Percentiles rank a stretch among this genome's conserved stretches.
Conservation (phyloP, 1,140 invertebrate genomes). For the Sipha flava region DNA sequence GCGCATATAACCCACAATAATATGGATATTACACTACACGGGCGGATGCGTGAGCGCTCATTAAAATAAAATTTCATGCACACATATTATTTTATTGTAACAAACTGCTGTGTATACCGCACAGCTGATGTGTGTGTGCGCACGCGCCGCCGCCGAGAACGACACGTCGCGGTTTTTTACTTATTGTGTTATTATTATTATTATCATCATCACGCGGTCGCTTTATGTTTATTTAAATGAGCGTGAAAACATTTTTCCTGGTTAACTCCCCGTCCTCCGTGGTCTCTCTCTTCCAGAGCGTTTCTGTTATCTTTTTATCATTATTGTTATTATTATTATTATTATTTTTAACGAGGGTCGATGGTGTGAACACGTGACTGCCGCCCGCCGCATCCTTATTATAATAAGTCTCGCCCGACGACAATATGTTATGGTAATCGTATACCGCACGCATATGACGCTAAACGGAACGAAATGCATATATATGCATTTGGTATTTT, state of each 20-base stretch:
- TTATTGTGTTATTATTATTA: not conserved
- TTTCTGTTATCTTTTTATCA: not conserved
- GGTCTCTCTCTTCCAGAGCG: not conserved
- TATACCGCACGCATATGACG: no score
- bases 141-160: no score
- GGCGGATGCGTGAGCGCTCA: not conserved
- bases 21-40: not conserved
- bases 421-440: not conserved
- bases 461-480: no score
- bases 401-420: not conserved
- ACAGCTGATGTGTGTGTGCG: not conserved
- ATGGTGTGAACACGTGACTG: not conserved
- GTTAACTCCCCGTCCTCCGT: not conserved
- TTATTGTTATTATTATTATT: no score
- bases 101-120: not conserved
- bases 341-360: slow-evolving; percentile 19
- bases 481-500: no score
- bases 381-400: not conserved
- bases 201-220: not conserved
- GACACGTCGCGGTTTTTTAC: slow-evolving; percentile 2
- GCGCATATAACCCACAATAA: not conserved
- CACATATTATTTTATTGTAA: not conserved
- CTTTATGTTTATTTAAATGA: slow-evolving; percentile 28
- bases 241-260: slow-evolving; percentile 14
- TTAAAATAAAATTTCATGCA: slow-evolving; percentile 3